phyloP scores from a whole-genome alignment of 2,797 vertebrate species.

The Spinus pinus region DNA sequence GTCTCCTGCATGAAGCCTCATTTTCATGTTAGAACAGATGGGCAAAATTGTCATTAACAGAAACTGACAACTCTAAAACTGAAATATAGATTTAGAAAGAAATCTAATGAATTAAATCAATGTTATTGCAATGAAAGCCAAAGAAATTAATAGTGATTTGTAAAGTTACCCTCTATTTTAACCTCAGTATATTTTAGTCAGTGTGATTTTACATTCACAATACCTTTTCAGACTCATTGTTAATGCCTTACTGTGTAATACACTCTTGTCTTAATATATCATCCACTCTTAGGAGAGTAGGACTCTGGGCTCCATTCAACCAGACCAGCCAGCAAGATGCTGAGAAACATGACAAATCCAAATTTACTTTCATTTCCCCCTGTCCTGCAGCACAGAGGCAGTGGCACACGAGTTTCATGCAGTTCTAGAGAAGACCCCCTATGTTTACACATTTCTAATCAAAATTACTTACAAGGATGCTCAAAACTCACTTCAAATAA shows the following conservation, averaged over 20 bases:
- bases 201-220: conserved; percentile 62
- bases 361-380: not conserved
- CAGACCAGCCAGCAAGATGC: not conserved
- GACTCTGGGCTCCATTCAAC: not conserved
- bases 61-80: conserved; percentile 87
- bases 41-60: conserved; percentile 85
- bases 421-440: not conserved
- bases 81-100: conserved; percentile 85
- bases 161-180: conserved; percentile 81
- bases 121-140: conserved; percentile 83
- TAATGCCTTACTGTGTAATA: conserved; percentile 60
- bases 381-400: not conserved
- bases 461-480: not conserved
- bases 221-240: conserved; percentile 70
- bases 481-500: not conserved
- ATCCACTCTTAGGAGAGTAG: not conserved
- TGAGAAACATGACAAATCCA: not conserved
- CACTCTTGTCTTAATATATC: conserved; percentile 68
- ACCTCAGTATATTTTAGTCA: conserved; percentile 78
- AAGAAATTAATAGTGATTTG: conserved; percentile 85
- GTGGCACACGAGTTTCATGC: not conserved
- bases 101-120: conserved; percentile 86
- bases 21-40: conserved; percentile 83
- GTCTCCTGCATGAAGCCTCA: conserved; percentile 76
- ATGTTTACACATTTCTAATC: not conserved